Conservation (phyloP, 2,888 invertebrate species). For the Creontiades dilutus region DNA sequence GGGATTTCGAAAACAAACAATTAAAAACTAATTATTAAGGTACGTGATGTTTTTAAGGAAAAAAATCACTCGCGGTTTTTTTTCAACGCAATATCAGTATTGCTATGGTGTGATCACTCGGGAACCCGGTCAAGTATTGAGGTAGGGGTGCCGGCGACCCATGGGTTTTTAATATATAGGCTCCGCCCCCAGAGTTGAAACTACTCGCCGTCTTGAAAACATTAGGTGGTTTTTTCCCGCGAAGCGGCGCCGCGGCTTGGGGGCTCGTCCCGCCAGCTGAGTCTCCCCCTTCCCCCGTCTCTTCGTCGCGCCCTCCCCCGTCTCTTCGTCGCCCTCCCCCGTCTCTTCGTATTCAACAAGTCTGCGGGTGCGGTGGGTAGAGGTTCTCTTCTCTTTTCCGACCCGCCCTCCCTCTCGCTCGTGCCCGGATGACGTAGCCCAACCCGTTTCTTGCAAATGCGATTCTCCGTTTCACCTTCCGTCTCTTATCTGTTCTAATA, state of each 20-base stretch:
- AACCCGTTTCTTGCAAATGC: conserved; percentile 1
- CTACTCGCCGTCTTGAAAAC: conserved; percentile 56
- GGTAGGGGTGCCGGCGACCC: conserved; percentile 56
- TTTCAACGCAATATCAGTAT: neutral
- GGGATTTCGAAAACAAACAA: conserved; percentile 9
- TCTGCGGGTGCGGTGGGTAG: conserved; percentile 49
- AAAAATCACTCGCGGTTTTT: conserved; percentile 15
- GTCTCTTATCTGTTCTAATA: neutral
- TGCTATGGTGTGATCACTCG: neutral
- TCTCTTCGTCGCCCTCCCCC: neutral
- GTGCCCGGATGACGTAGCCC: conserved; percentile 10
- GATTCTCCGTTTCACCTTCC: conserved; percentile 19
- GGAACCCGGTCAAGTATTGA: conserved; percentile 50
- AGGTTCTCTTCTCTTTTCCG: neutral
- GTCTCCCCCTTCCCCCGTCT: neutral
- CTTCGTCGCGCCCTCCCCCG: neutral
- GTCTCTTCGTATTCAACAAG: conserved; percentile 43
- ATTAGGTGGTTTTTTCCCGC: neutral
- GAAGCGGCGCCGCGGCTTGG: conserved; percentile 13
- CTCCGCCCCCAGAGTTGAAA: conserved; percentile 27
- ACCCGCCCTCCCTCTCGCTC: conserved; percentile 1
- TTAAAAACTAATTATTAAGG: neutral
- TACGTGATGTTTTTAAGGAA: neutral
- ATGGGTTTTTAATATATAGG: conserved; percentile 59
- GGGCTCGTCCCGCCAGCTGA: conserved; percentile 67